Evolutionary conservation across 2,113 vertebrate genomes (phyloP), one percentile per base, ranked within the genome.

Genomic region (Tychaedon coryphoeus): DNA sequence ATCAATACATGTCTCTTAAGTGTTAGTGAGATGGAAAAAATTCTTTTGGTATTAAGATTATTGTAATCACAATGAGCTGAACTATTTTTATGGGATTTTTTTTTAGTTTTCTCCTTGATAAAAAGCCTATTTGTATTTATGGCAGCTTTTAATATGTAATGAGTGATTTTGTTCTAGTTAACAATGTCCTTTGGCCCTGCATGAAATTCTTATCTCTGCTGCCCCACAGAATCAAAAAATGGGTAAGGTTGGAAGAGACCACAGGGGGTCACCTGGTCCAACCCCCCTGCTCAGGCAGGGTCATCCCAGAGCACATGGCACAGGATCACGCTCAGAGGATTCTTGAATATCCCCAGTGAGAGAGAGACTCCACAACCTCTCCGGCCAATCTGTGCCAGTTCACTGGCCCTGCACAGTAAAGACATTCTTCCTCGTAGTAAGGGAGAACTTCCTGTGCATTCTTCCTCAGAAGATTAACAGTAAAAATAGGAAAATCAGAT

Each of bases 391-490:
- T 31, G 36, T 42, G 17, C 26, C 45, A 31, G 26, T 51, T 34
- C 36, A 23, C 7, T 18, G 26, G n/a, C 9, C 18, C 17, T 51
- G 11, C 45, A 36, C 20, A 67, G 22, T 76, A 60, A 76, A 43
- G 38, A 51, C 7, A 14, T 43, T 51, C 6, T 60, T 45, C 15
- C 33, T 45, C 0, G 0, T 61, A 26, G 28, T 33, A 19, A 36
- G 53, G 17, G 14, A 22, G 47, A 51, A 53, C 4, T 20, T 45
- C 17, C 36, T 26, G 17, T 33, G 7, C 7, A 15, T 48, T 72
- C 50, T 53, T 73, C 11, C 8, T 65, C 28, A 57, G 26, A 73
- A 74, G 19, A 73, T 18, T 47, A 66, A 33, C 48, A 66, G 34
- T 58, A 57, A 91, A 82, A 72, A 40, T 16, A 82, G 29, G 17